Evolutionary conservation across 2,113 vertebrate genomes (phyloP).

Genomic region (Ellobius talpinus): DNA sequence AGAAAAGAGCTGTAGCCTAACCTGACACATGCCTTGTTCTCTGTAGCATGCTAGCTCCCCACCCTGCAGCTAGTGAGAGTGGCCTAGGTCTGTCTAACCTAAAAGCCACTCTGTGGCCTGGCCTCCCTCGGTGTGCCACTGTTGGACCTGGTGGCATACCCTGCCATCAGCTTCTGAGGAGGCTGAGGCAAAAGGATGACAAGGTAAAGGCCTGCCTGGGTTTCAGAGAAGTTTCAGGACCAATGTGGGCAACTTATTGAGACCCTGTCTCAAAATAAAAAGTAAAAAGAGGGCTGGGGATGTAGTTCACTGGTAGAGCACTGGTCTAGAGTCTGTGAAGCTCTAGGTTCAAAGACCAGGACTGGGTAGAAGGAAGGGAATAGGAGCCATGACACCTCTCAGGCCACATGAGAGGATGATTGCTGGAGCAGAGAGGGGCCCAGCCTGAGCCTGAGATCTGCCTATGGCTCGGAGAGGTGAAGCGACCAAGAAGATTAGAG

Average conservation of each 20-base stretch:
- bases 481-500: no score
- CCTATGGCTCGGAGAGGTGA: not conserved
- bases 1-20: not conserved
- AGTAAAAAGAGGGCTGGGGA: no score
- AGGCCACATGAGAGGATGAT: not conserved
- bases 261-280: not conserved
- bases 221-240: not conserved
- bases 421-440: not conserved
- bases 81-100: not conserved
- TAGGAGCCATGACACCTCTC: not conserved
- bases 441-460: not conserved
- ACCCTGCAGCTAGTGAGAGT: not conserved
- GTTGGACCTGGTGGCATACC: not conserved
- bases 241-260: not conserved
- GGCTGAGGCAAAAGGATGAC: not conserved
- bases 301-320: no score
- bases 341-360: not conserved
- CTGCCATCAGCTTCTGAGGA: not conserved
- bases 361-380: not conserved
- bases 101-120: not conserved
- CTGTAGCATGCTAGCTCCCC: not conserved
- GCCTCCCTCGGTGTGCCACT: not conserved
- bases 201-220: not conserved
- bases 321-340: not conserved
- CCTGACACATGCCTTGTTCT: accelerated